Base-by-base conservation (phyloP, 2,113 vertebrate species). In the Channa argus region DNA sequence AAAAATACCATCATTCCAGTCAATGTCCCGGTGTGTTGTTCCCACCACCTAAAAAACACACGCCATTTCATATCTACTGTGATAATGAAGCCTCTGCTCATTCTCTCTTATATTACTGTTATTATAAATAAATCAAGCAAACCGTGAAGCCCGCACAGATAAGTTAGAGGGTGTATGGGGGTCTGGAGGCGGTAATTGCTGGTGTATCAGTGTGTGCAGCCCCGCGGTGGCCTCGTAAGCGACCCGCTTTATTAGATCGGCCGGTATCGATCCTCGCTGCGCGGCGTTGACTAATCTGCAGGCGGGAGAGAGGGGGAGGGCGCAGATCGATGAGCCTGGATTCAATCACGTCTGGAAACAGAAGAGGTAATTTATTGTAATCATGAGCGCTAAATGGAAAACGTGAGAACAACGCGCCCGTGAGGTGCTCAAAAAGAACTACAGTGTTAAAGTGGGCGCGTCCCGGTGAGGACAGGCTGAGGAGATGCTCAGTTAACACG, bases 221-320 rank as follows among this genome's bases (percentile, higher is more conserved):
- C 88, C 89, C 71, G 84, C 88, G 85, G 89, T 82, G 90, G 84
- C 85, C 88, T 91, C 85, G 87, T 91, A 86, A 92, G 81, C 83
- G 86, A 90, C 86, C 82, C 91, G 90, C 85, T 92, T 94, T 93
- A 94, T 93, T 93, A 92, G 88, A 94, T 92, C 86, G 88, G 86
- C 89, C 90, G 34, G 78, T 83, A 94, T 94, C 91, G 94, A 94
- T 92, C 91, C 71, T 5, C 63, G 75, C 87, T 45, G 87, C 84
- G 76, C 85, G 65, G 74, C 82, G 86, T 81, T 80, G 83, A 93
- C 90, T 92, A 92, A 92, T 92, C 92, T 93, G 75, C 82, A 90
- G 80, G 84, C 78, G 63, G 65, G 68, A 68, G 50, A 59, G 11
- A 60, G 3, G 67, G n/a, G 56, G 24, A 37, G 4, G 15, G 64